Evolutionary conservation across 2,888 invertebrate genomes (phyloP), one percentile per base, ranked within the genome.

Genomic region (Protodeltote pygarga): DNA sequence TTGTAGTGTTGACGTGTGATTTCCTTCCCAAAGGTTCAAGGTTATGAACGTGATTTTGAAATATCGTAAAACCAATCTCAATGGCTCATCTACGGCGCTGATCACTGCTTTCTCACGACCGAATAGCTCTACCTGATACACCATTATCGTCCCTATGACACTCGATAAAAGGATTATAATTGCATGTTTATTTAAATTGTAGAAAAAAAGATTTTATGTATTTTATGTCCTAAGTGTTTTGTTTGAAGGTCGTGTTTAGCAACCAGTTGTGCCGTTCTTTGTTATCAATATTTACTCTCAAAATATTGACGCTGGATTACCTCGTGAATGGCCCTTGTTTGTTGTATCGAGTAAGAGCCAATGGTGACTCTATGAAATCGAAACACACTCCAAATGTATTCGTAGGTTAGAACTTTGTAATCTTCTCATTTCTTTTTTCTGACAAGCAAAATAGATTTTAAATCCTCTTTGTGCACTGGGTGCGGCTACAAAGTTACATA

Each of bases 21-120:
- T 84, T 87, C 79, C 81, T 84, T 79, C 80, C 75, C 83, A 77
- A 71, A 77, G 80, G 85, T 86, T 89, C 87, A 90, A 87, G 88
- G 88, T 86, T 85, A 83, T 71, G 72, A 81, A 85, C 88, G 85
- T 89, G 87, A 87, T 87, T 85, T 83, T 74, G 77, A 85, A 88
- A 86, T 87, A 87, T 87, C 83, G 83, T 88, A 87, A 88, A 89
- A 87, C 77, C 83, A 83, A 88, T 87, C 83, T 78, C 75, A 79
- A 83, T 78, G 71, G 78, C 76, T 79, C 83, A 84, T 84, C 84
- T 78, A 71, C 60, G 64, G 70, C 74, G 72, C 69, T 71, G 79
- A 86, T 86, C 79, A 73, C 69, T 65, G 75, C 79, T 83, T 87
- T 90, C 89, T 87, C 90, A 90, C 90, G 89, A 83, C 71, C 61